phyloP scores from a whole-genome alignment of 1,140 invertebrate species.

The Ericerus pela region DNA sequence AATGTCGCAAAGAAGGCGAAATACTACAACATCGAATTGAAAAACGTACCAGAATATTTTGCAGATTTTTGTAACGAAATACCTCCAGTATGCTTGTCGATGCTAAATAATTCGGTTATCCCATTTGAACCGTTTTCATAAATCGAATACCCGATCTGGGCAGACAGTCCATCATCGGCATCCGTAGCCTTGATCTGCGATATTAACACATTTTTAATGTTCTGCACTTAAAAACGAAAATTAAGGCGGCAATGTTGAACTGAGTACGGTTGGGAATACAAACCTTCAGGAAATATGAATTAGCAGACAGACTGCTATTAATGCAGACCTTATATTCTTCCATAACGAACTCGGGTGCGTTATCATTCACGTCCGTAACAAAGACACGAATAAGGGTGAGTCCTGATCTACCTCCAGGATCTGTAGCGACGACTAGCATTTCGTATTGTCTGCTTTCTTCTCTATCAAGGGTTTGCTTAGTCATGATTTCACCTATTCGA shows the following conservation, averaged over 20 bases:
- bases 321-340: conserved; percentile 65
- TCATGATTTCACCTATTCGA: conserved; percentile 65
- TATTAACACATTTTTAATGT: not conserved
- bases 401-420: conserved; percentile 64
- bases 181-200: conserved; percentile 17
- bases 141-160: conserved; percentile 50
- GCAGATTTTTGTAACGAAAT: conserved; percentile 45
- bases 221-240: not conserved
- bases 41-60: conserved; percentile 37
- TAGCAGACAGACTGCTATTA: conserved; percentile 42
- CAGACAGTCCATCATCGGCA: conserved; percentile 16
- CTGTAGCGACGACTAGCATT: conserved; percentile 67
- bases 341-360: conserved; percentile 61
- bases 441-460: conserved; percentile 58
- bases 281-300: conserved; percentile 51
- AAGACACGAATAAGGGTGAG: conserved; percentile 63
- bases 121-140: conserved; percentile 45
- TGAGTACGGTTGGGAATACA: conserved; percentile 21
- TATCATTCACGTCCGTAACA: conserved; percentile 76
- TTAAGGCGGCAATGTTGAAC: not conserved
- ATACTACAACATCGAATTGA: conserved; percentile 6
- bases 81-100: conserved; percentile 51
- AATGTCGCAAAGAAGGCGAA: conserved; percentile 1
- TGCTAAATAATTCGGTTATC: conserved; percentile 44
- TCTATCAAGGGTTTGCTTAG: conserved; percentile 59